Evolutionary conservation across 2,113 vertebrate genomes (phyloP).

Genomic region (Apeltes quadracus): DNA sequence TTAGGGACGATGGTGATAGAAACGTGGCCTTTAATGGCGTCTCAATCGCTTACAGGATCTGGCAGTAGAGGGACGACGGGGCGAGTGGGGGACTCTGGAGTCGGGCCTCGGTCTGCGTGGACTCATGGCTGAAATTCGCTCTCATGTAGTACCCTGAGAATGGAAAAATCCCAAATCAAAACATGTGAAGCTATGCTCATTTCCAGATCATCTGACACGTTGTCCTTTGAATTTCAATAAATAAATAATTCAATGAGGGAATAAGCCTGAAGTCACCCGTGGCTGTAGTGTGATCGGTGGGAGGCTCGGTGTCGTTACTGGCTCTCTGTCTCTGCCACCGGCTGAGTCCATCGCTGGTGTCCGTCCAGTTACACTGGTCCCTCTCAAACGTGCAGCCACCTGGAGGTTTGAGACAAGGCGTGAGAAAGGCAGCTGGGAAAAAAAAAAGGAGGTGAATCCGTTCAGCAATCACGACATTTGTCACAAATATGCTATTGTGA

Average conservation of each 20-base stretch:
- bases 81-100: conserved; percentile 74
- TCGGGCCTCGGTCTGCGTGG: conserved; percentile 49
- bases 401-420: conserved; percentile 24
- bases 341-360: conserved; percentile 57
- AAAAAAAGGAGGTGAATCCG: background rate
- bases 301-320: conserved; percentile 55
- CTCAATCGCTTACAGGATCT: conserved; percentile 72
- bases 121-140: conserved; percentile 50
- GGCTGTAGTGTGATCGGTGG: conserved; percentile 72
- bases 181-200: background rate
- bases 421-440: conserved; percentile 7
- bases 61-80: conserved; percentile 76
- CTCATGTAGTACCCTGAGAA: conserved; percentile 77
- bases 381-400: conserved; percentile 80
- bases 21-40: background rate
- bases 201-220: background rate
- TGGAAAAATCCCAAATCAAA: background rate
- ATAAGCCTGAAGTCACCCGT: conserved; percentile 60
- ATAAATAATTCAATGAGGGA: background rate
- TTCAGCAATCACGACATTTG: background rate
- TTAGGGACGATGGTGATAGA: background rate
- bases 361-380: conserved; percentile 72
- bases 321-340: conserved; percentile 76
- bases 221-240: background rate
- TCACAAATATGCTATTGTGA: background rate